Conservation (phyloP, 35 echinoderm and acorn worm species). For the Lytechinus pictus region DNA sequence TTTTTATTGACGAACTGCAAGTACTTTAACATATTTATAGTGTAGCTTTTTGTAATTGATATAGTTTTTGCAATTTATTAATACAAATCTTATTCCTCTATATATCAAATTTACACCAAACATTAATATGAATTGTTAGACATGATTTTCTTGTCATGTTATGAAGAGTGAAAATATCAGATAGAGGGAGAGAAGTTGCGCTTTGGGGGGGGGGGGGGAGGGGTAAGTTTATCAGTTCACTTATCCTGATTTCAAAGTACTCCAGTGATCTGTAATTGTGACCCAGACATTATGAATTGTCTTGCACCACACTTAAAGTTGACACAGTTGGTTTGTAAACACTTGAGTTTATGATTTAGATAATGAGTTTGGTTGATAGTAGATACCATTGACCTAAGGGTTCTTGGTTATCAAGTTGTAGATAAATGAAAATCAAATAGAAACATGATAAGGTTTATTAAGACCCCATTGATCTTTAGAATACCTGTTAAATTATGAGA, state of each 20-base stretch:
- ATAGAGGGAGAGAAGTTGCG: neutral
- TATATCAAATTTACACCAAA: no score
- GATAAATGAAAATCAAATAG: neutral
- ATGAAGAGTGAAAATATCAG: no score
- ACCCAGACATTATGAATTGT: constrained; percentile 4
- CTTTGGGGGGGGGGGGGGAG: no score
- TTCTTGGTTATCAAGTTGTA: neutral
- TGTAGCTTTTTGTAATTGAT: no score
- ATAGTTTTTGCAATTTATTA: no score
- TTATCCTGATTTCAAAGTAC: neutral
- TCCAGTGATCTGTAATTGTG: neutral
- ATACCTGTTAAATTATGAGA: no score
- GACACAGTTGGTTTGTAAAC: neutral
- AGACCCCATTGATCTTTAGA: no score
- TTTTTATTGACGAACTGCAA: no score
- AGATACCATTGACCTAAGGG: neutral
- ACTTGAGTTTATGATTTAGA: constrained; percentile 5
- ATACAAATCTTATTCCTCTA: no score
- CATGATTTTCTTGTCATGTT: no score
- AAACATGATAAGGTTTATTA: neutral
- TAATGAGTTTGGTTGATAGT: neutral
- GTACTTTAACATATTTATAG: no score
- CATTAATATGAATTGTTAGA: no score
- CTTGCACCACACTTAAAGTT: neutral
- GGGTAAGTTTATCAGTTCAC: neutral